These are phyloP conservation scores for Adoxophyes honmai DNA, from an alignment of 1,140 invertebrate species.

Conservation along the genomic window DNA sequence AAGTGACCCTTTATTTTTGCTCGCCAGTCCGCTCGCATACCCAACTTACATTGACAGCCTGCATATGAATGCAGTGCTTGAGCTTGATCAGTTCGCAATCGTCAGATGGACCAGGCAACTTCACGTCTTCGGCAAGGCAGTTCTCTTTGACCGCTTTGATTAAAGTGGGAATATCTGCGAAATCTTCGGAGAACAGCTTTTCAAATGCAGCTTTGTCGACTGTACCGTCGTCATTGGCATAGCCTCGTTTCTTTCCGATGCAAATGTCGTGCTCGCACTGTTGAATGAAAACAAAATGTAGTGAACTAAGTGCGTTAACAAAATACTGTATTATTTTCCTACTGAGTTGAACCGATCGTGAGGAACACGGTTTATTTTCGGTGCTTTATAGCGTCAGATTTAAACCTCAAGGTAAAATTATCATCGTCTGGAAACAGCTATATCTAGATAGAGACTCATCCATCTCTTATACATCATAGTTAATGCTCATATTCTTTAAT, in stretches of 20 bases:
- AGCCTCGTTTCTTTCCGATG: conserved; percentile 6
- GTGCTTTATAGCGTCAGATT: no score
- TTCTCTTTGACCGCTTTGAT: neutral
- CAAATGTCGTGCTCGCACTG: conserved; percentile 18
- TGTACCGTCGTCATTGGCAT: conserved; percentile 4
- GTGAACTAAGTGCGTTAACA: no score
- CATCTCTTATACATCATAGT: no score
- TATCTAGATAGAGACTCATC: no score
- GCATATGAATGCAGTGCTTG: neutral
- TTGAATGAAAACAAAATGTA: neutral
- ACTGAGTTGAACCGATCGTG: no score
- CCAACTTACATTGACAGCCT: neutral
- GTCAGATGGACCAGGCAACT: neutral
- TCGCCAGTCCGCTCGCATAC: no score
- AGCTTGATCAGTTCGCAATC: neutral
- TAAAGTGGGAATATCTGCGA: neutral
- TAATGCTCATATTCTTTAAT: no score
- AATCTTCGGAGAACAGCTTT: neutral
- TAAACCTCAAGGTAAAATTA: no score
- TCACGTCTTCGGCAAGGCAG: conserved; percentile 13
- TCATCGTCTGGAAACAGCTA: no score
- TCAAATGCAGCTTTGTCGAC: conserved; percentile 14
- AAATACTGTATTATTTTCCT: no score
- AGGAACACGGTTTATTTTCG: no score
- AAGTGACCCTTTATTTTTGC: no score